Evolutionary conservation across 2,113 vertebrate genomes (phyloP).

Genomic region (Jaculus jaculus): DNA sequence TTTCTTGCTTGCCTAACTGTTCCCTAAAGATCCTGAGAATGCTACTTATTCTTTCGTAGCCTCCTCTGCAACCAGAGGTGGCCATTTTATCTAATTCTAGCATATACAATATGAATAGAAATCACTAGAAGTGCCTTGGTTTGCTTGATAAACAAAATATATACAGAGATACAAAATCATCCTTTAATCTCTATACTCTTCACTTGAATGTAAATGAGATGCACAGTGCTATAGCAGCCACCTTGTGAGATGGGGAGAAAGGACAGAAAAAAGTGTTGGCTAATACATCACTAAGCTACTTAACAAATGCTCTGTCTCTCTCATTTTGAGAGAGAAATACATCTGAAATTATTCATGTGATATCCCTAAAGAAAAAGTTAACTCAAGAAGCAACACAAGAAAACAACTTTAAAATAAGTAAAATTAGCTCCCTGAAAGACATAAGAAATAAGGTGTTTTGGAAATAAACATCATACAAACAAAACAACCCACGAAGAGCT

Average conservation of each 20-base stretch:
- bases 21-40: not conserved
- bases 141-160: not conserved
- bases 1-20: not conserved
- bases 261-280: not conserved
- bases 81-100: not conserved
- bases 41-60: not conserved
- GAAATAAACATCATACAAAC: not conserved
- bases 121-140: not conserved
- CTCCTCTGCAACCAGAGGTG: not conserved
- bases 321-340: not conserved
- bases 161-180: not conserved
- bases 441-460: not conserved
- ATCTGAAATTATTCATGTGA: not conserved
- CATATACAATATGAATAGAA: not conserved
- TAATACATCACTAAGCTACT: not conserved
- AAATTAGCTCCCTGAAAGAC: not conserved
- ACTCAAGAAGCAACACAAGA: not conserved
- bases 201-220: not conserved
- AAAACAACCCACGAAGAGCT: not conserved
- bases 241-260: not conserved
- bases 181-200: not conserved
- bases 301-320: not conserved
- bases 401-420: slow-evolving; percentile 36
- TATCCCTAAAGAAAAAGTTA: not conserved
- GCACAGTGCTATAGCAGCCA: not conserved